Evolutionary conservation across 2,797 vertebrate genomes (phyloP).

Genomic region (Sparus aurata): DNA sequence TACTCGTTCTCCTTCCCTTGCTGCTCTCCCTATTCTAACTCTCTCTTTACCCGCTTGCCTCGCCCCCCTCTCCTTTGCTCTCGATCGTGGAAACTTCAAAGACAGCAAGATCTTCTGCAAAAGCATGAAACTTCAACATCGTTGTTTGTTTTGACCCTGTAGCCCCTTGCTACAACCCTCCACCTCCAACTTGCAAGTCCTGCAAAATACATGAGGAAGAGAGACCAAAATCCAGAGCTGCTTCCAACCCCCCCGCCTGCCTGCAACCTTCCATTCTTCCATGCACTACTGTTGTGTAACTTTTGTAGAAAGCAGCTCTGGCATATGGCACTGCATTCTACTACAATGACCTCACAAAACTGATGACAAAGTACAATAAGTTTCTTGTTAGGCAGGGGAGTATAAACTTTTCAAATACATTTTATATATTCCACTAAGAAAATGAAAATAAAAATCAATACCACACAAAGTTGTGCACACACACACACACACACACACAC

Average conservation of each 20-base stretch:
- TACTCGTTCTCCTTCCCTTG: constrained; percentile 73
- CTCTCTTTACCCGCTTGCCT: constrained; percentile 66
- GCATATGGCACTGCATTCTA: constrained; percentile 29
- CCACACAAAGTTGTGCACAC: not conserved
- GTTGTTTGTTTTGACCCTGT: constrained; percentile 79
- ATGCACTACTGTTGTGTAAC: constrained; percentile 40
- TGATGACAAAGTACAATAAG: constrained; percentile 44
- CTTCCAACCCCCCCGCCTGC: constrained; percentile 13
- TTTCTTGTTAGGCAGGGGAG: constrained; percentile 37
- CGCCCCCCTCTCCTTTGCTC: constrained; percentile 68
- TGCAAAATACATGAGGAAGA: constrained; percentile 68
- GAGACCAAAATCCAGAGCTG: constrained; percentile 38
- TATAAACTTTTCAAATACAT: constrained; percentile 42
- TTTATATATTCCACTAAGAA: constrained; percentile 43
- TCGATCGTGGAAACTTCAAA: constrained; percentile 75
- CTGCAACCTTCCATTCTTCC: constrained; percentile 35
- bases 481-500: not conserved
- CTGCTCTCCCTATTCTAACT: constrained; percentile 65
- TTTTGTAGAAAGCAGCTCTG: constrained; percentile 46
- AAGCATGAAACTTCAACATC: constrained; percentile 70
- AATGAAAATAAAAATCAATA: constrained; percentile 56
- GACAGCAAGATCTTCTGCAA: constrained; percentile 74
- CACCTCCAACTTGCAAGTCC: constrained; percentile 56
- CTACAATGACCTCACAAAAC: constrained; percentile 49
- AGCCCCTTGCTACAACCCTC: constrained; percentile 59